Evolutionary conservation across 2,797 vertebrate genomes (phyloP).

Genomic region (Lerista edwardsae): DNA sequence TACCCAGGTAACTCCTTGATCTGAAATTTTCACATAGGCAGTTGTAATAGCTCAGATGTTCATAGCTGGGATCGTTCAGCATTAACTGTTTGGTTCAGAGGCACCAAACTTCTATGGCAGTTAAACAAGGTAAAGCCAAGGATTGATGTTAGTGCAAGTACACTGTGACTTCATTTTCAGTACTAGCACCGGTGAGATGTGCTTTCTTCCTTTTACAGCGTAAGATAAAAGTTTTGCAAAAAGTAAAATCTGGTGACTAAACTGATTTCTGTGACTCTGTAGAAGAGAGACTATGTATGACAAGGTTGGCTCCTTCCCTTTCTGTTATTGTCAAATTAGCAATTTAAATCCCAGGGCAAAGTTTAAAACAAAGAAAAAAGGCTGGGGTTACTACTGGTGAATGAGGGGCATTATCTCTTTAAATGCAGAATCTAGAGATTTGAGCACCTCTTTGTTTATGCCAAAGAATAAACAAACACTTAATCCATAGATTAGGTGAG

Average conservation of each 20-base stretch:
- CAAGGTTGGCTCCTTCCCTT: conserved; percentile 48
- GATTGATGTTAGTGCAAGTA: not conserved
- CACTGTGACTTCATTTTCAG: not conserved
- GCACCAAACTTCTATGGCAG: not conserved
- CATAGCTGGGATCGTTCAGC: too few relatives aligned
- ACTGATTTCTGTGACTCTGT: not conserved
- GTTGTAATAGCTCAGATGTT: too few relatives aligned
- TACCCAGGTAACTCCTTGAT: too few relatives aligned
- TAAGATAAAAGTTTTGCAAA: not conserved
- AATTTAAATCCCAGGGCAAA: conserved; percentile 50
- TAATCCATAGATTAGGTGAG: conserved; percentile 67
- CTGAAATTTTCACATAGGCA: too few relatives aligned
- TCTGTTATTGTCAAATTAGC: conserved; percentile 55
- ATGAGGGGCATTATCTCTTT: conserved; percentile 39
- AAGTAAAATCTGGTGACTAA: not conserved
- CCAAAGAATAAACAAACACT: conserved; percentile 65
- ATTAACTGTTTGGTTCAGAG: too few relatives aligned
- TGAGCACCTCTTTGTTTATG: conserved; percentile 64
- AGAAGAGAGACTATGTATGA: conserved; percentile 46
- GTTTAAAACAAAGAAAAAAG: conserved; percentile 40
- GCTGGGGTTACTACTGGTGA: conserved; percentile 34
- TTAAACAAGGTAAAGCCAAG: not conserved
- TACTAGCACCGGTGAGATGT: not conserved
- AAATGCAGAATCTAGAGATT: conserved; percentile 39
- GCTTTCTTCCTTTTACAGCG: not conserved